These are phyloP conservation scores for Craseonycteris thonglongyai DNA, from an alignment of 2,113 vertebrate genomes.

Conservation along the genomic window DNA sequence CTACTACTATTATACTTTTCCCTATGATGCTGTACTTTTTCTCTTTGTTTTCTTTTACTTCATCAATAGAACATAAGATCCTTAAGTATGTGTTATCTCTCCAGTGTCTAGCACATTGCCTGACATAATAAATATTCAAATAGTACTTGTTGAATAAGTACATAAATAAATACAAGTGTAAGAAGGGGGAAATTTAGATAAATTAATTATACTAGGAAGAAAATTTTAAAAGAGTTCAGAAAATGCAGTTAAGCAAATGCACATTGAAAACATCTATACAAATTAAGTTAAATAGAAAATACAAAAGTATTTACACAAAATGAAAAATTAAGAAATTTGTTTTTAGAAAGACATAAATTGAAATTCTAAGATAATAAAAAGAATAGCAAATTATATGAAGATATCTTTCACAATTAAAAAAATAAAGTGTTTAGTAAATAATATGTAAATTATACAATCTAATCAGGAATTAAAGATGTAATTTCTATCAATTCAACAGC, in stretches of 20 bases:
- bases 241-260: background rate
- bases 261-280: background rate
- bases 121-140: background rate
- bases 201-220: background rate
- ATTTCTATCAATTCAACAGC: background rate
- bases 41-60: background rate
- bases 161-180: background rate
- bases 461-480: background rate
- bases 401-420: background rate
- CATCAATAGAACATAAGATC: background rate
- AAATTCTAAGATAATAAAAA: background rate
- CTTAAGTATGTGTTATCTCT: background rate
- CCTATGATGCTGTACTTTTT: background rate
- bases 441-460: background rate
- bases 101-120: background rate
- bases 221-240: background rate
- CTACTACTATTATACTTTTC: background rate
- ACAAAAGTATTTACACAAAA: background rate
- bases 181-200: background rate
- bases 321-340: background rate
- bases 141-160: background rate
- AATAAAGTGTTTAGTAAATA: background rate
- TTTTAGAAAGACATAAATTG: background rate
- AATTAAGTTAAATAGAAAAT: background rate
- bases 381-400: background rate